Evolutionary conservation across 2,888 invertebrate species (phyloP).

Genomic region (Conistra vaccinii): DNA sequence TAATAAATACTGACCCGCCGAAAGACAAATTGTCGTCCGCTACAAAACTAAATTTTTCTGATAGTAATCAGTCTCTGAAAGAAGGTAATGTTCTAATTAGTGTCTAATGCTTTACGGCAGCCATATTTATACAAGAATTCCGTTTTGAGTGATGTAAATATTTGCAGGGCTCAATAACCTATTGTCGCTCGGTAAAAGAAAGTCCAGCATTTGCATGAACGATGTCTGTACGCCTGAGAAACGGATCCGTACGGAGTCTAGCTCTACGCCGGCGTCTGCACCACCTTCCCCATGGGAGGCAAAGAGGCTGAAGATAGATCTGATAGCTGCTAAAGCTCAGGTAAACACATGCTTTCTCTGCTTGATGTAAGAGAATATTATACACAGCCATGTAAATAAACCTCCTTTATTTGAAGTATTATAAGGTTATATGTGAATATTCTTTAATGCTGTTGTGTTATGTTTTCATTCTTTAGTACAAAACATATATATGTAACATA

Average conservation of each 20-base stretch:
- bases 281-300: conserved; percentile 92
- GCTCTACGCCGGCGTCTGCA: conserved; percentile 70
- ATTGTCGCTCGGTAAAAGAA: conserved; percentile 83
- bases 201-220: conserved; percentile 77
- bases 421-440: neutral
- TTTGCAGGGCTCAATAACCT: conserved; percentile 80
- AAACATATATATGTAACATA: neutral
- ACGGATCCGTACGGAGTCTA: conserved; percentile 81
- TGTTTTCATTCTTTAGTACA: conserved; percentile 2
- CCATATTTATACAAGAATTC: neutral
- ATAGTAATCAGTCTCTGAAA: conserved; percentile 85
- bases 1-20: conserved; percentile 87
- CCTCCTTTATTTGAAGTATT: neutral
- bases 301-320: conserved; percentile 91
- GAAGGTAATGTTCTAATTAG: conserved; percentile 76
- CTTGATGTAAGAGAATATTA: neutral
- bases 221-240: conserved; percentile 82
- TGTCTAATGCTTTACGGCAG: neutral
- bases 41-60: conserved; percentile 86
- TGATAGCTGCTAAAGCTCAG: conserved; percentile 91
- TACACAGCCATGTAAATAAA: neutral
- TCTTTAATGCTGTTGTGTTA: neutral
- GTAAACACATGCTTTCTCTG: conserved; percentile 70
- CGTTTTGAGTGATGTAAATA: conserved; percentile 2
- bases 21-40: conserved; percentile 87